These are phyloP conservation scores for Electrophaes corylata DNA, from an alignment of 2,888 invertebrate genomes.

Conservation along the genomic window DNA sequence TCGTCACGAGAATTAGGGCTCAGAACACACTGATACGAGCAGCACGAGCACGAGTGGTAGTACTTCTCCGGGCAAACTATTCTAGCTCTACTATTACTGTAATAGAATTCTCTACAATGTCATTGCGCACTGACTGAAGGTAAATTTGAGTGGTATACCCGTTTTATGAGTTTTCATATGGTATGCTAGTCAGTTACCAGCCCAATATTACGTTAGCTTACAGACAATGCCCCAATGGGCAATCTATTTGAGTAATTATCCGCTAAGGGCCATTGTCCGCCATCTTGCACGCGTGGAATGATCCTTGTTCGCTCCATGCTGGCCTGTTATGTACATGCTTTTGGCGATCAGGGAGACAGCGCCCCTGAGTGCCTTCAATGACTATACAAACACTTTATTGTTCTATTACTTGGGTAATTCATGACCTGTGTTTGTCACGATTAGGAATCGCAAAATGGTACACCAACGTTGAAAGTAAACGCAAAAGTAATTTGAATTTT, in stretches of 20 bases:
- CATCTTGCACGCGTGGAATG: constrained; percentile 81
- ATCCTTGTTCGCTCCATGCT: constrained; percentile 75
- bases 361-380: constrained; percentile 66
- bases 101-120: too few species aligned
- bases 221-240: constrained; percentile 82
- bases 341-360: constrained; percentile 64
- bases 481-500: constrained; percentile 11
- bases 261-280: constrained; percentile 83
- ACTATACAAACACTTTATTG: constrained; percentile 62
- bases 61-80: too few species aligned
- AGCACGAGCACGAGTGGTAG: too few species aligned
- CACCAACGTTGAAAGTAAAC: constrained; percentile 2
- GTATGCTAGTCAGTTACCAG: constrained; percentile 62
- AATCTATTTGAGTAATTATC: constrained; percentile 84
- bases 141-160: constrained; percentile 23
- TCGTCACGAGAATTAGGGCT: too few species aligned
- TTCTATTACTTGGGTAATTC: constrained; percentile 51
- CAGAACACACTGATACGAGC: too few species aligned
- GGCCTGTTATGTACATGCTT: constrained; percentile 73
- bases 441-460: constrained; percentile 27
- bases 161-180: constrained; percentile 45
- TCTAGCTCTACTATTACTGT: too few species aligned
- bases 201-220: constrained; percentile 68
- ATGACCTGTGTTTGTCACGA: constrained; percentile 42
- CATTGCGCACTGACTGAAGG: too few species aligned